Conservation (phyloP, 2,888 invertebrate genomes). For the Spodoptera littoralis region DNA sequence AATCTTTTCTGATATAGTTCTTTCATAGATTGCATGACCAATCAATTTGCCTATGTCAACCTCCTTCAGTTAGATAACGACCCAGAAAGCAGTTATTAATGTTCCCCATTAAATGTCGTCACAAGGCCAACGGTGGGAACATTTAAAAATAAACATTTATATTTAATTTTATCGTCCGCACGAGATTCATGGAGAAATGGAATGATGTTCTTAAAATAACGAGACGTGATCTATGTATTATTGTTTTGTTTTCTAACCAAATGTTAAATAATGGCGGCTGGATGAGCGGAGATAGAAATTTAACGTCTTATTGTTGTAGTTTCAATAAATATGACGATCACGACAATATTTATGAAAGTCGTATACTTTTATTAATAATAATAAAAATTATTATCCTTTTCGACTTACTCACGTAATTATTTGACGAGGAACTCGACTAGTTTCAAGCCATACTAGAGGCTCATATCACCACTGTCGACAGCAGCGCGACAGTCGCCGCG, state of each 20-base stretch:
- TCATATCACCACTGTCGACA: no score
- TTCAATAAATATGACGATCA: background rate
- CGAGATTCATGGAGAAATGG: conserved; percentile 41
- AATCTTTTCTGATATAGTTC: no score
- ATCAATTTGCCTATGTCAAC: no score
- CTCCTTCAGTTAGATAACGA: conserved; percentile 7
- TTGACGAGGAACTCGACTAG: no score
- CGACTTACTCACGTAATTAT: no score
- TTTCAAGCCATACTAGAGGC: no score
- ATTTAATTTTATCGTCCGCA: conserved; percentile 36
- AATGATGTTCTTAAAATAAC: conserved; percentile 39
- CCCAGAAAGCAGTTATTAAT: conserved; percentile 38
- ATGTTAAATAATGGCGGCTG: no score
- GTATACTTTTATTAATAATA: no score
- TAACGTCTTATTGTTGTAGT: background rate
- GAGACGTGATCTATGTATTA: conserved; percentile 2
- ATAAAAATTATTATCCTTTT: no score
- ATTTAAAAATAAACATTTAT: conserved; percentile 42
- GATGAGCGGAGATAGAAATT: background rate
- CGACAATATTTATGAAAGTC: background rate
- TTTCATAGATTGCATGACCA: no score
- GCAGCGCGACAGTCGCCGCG: no score
- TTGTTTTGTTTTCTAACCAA: conserved; percentile 16
- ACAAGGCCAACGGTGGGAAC: conserved; percentile 54
- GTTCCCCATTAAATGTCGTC: conserved; percentile 43